Evolutionary conservation across 2,888 invertebrate species (phyloP), one percentile per base, ranked within the genome.

Genomic region (Phortica magna): DNA sequence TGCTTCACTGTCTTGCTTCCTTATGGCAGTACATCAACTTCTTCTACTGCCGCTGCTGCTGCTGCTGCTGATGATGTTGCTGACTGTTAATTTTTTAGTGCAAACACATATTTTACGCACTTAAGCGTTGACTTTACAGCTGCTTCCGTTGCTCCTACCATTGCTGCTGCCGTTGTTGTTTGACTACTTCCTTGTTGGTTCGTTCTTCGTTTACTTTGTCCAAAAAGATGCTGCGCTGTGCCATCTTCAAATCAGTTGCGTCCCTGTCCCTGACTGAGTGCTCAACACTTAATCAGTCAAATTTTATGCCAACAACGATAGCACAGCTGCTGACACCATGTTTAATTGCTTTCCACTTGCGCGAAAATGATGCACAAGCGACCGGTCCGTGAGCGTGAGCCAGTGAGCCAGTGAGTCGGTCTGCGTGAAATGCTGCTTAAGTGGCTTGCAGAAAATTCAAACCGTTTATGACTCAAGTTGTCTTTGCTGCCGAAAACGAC

Each of bases 241-340:
- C 31, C 31, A 31, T 31, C 31, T 31, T 31, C 31, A 31, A 31
- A 31, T 31, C 31, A 31, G 31, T 31, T 31, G 31, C 31, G 31
- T 31, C n/a, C 17, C 6, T 22, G 70, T 55, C 31, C 77, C 80
- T 82, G 80, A 78, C 85, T 78, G 75, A 75, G 79, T 31, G 78
- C 68, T 70, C 80, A 72, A 76, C 82, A 87, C 87, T 85, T 87
- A 85, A 88, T 85, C 87, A 85, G 85, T 84, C 80, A 85, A 85
- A 87, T 83, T 83, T 78, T 77, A 79, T 81, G 80, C 79, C 76
- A 73, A 43, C 9, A 67, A 74, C 31, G 79, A 78, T 31, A 31
- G 31, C 31, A 31, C 87, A 88, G 82, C 84, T 88, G 84, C 78
- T 80, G 80, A 79, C 83, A 75, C 77, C 75, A 76, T 75, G 83